These are phyloP conservation scores for Caenorhabditis latens DNA, from an alignment of 1,140 invertebrate species.

Conservation along the genomic window DNA sequence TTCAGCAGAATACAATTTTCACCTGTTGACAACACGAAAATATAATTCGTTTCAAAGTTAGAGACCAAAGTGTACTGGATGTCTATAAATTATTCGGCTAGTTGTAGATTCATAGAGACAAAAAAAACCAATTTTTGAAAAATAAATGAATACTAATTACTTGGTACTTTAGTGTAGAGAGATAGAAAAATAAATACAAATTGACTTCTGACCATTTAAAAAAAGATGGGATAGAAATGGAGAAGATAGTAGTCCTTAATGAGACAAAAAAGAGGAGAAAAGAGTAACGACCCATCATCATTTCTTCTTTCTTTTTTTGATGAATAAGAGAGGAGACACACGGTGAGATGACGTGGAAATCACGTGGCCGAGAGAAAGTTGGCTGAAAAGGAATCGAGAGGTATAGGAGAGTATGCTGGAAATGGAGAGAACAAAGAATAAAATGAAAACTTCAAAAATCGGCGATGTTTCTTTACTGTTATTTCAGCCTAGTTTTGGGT, in stretches of 20 bases:
- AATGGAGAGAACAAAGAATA: not conserved
- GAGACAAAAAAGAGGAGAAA: conserved; percentile 23
- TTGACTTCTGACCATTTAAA: conserved; percentile 24
- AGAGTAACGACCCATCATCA: conserved; percentile 46
- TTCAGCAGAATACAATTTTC: no score
- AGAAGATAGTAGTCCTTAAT: conserved; percentile 52
- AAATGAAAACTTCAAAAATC: not conserved
- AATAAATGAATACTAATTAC: not conserved
- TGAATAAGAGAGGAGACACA: not conserved
- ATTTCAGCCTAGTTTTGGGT: no score
- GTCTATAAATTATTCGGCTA: no score
- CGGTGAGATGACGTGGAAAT: conserved; percentile 3
- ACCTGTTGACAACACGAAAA: no score
- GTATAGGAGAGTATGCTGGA: not conserved
- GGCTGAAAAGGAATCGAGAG: not conserved
- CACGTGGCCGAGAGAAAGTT: conserved; percentile 1
- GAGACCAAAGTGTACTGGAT: no score
- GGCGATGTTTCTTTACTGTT: no score
- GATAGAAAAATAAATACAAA: no score
- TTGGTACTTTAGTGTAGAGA: no score
- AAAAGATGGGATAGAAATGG: not conserved
- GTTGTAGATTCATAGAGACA: no score
- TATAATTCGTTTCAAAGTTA: no score
- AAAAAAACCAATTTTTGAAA: not conserved
- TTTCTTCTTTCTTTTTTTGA: not conserved